phyloP scores from a whole-genome alignment of 1,140 invertebrate genomes.

The Dinoponera quadriceps region DNA sequence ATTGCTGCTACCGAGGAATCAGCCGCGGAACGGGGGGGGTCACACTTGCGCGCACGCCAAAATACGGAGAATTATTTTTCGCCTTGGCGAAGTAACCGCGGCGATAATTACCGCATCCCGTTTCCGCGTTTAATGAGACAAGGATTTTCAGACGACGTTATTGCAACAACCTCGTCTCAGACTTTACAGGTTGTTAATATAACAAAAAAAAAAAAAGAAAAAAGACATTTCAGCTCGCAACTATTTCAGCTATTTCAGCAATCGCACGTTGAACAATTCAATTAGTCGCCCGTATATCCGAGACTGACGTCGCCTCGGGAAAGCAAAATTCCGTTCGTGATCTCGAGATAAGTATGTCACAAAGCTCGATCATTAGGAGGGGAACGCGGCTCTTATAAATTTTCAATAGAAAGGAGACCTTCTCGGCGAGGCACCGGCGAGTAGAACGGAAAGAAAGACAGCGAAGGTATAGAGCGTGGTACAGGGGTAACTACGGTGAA shows the following conservation, averaged over 20 bases:
- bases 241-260: too few species aligned
- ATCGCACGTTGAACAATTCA: too few species aligned
- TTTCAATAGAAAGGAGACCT: background rate
- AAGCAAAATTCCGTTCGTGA: background rate
- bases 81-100: background rate
- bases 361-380: background rate
- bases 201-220: too few species aligned
- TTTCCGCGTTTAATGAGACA: background rate
- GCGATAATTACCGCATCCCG: background rate
- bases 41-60: slow-evolving; percentile 7
- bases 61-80: slow-evolving; percentile 24
- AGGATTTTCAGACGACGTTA: background rate
- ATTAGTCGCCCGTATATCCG: too few species aligned
- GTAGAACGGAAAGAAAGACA: too few species aligned
- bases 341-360: background rate
- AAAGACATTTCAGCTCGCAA: too few species aligned
- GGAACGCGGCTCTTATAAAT: background rate
- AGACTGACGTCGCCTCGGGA: too few species aligned
- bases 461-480: too few species aligned
- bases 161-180: background rate
- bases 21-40: slow-evolving; percentile 46
- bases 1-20: slow-evolving; percentile 64
- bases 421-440: background rate
- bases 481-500: background rate
- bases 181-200: background rate